Evolutionary conservation across 2,113 vertebrate genomes (phyloP).

Genomic region (Myiagra hebetior): DNA sequence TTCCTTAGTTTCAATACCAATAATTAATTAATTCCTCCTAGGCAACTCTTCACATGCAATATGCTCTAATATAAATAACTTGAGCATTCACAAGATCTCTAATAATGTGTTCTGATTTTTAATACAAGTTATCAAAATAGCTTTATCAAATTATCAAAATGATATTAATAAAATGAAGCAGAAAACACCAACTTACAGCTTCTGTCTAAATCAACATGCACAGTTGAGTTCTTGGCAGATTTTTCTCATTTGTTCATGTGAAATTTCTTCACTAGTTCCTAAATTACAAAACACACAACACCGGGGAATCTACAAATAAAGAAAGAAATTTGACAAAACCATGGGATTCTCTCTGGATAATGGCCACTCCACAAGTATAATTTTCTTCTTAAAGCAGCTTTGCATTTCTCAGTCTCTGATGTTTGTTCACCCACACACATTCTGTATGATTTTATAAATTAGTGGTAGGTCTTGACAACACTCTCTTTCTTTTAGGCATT

Average conservation of each 20-base stretch:
- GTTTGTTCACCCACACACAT: not conserved
- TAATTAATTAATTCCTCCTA: not conserved
- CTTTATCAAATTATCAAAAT: not conserved
- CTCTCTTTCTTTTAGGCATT: not conserved
- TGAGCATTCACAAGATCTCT: not conserved
- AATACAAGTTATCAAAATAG: not conserved
- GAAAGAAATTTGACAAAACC: not conserved
- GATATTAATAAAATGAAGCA: not conserved
- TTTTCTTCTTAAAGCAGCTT: constrained; percentile 5
- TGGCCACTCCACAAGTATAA: not conserved
- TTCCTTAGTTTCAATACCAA: not conserved
- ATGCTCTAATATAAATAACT: not conserved
- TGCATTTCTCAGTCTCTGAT: not conserved
- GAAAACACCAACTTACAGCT: not conserved
- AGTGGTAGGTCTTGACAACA: not conserved
- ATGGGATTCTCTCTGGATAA: not conserved
- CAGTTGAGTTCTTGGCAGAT: not conserved
- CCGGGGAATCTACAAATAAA: not conserved
- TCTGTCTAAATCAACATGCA: not conserved
- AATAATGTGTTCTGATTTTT: not conserved
- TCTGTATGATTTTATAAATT: not conserved
- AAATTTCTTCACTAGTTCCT: not conserved
- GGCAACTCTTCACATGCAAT: not conserved
- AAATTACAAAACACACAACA: not conserved
- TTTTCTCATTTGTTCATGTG: not conserved